A percentile compares a stretch with the other conserved stretches of the same genome.
Conservation (phyloP, 1,140 invertebrate genomes). For the Alviniconcha marisindica region DNA sequence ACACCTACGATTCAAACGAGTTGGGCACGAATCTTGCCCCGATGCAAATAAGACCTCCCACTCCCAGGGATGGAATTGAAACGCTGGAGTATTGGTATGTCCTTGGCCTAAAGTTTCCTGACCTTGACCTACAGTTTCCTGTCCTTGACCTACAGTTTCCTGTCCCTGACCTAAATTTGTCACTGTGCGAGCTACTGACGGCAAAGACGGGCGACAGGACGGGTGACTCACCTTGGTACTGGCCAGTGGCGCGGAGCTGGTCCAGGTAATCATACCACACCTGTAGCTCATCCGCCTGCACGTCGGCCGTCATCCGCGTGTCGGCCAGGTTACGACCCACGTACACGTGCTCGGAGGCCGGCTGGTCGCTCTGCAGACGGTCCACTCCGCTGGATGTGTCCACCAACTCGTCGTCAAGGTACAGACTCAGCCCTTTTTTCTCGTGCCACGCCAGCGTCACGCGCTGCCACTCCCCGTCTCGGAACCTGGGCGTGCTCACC, state of each 20-base stretch:
- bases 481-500: slow-evolving; percentile 58
- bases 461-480: slow-evolving; percentile 66
- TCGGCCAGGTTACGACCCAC: slow-evolving; percentile 54
- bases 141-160: too few relatives aligned
- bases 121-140: too few relatives aligned
- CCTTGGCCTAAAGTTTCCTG: too few relatives aligned
- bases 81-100: too few relatives aligned
- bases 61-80: too few relatives aligned
- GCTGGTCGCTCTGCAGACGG: slow-evolving; percentile 49
- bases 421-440: slow-evolving; percentile 65
- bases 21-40: too few relatives aligned
- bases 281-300: slow-evolving; percentile 70
- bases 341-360: slow-evolving; percentile 55
- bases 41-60: too few relatives aligned
- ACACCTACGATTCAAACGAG: too few relatives aligned
- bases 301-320: slow-evolving; percentile 46
- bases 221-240: slow-evolving; percentile 58
- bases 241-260: slow-evolving; percentile 52
- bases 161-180: too few relatives aligned
- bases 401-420: slow-evolving; percentile 60
- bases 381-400: slow-evolving; percentile 42
- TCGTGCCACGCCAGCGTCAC: slow-evolving; percentile 71
- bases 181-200: too few relatives aligned
- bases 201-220: background rate
- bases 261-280: slow-evolving; percentile 70